phyloP scores from a whole-genome alignment of 2,797 vertebrate species.

The Typhlichthys subterraneus region DNA sequence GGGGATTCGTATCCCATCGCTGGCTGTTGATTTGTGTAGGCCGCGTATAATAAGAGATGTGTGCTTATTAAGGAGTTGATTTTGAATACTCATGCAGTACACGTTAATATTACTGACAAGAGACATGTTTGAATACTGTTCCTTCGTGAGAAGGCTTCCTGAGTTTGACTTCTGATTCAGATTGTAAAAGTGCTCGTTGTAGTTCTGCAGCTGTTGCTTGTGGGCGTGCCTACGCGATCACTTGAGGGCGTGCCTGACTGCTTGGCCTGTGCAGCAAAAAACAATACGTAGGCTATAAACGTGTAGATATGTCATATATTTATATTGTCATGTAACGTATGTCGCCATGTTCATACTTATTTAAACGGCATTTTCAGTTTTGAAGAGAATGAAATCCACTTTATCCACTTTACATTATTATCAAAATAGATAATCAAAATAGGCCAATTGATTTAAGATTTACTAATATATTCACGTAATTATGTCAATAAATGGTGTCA shows the following conservation, averaged over 20 bases:
- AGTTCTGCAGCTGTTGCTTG: too few species aligned
- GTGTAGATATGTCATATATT: too few species aligned
- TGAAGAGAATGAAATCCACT: too few species aligned
- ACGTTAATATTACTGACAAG: conserved; percentile 53
- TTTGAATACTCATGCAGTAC: conserved; percentile 45
- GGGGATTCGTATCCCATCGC: conserved; percentile 61
- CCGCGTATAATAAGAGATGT: conserved; percentile 45
- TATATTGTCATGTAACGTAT: too few species aligned
- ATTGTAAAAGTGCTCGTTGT: not conserved
- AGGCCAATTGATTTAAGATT: too few species aligned
- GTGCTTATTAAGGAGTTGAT: conserved; percentile 44
- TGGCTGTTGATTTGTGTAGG: conserved; percentile 64
- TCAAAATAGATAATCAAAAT: too few species aligned
- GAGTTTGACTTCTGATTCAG: not conserved
- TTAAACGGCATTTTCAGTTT: too few species aligned
- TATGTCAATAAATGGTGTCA: too few species aligned
- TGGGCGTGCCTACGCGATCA: too few species aligned
- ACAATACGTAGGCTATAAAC: conserved; percentile 3
- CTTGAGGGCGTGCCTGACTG: not conserved
- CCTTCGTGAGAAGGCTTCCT: not conserved
- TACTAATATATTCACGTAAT: too few species aligned
- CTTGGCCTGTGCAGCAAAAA: conserved; percentile 12
- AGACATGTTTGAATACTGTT: conserved; percentile 69
- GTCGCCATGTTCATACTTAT: too few species aligned
- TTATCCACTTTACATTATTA: too few species aligned